Conservation (phyloP, 2,888 invertebrate genomes). For the Sphaeridia pumilis region DNA sequence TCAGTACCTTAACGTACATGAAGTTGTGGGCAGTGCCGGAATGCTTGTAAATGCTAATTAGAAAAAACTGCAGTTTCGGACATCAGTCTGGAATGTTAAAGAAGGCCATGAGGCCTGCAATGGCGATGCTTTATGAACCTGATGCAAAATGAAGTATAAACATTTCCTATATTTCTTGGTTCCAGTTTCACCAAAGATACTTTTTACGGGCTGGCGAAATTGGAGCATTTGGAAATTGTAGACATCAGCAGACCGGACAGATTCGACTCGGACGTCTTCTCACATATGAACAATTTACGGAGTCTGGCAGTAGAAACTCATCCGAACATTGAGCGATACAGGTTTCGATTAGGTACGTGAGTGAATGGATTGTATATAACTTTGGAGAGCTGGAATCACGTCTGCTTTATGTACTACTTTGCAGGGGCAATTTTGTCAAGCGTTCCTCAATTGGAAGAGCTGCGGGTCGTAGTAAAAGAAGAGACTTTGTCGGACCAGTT, state of each 20-base stretch:
- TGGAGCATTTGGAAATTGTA: conserved; percentile 63
- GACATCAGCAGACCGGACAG: conserved; percentile 59
- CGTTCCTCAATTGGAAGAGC: conserved; percentile 58
- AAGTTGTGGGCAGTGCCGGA: too few species aligned
- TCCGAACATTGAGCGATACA: conserved; percentile 54
- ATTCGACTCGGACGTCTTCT: conserved; percentile 62
- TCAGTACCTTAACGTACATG: too few species aligned
- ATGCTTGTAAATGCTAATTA: too few species aligned
- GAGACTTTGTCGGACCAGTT: conserved; percentile 61
- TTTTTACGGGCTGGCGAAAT: conserved; percentile 55
- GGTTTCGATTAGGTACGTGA: conserved; percentile 54
- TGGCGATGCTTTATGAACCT: not conserved
- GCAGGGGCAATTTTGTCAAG: conserved; percentile 51
- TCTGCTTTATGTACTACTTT: not conserved
- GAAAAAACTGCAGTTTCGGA: not conserved
- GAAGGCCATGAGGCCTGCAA: too few species aligned
- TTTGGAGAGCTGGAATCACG: too few species aligned
- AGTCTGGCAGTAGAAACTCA: conserved; percentile 60
- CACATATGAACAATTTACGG: conserved; percentile 57
- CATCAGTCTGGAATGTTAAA: too few species aligned
- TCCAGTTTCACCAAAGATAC: conserved; percentile 57
- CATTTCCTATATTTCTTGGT: conserved; percentile 21
- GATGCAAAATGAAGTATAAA: not conserved
- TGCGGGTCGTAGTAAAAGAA: conserved; percentile 66
- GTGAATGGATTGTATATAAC: not conserved